A percentile compares a stretch with the other conserved stretches of the same genome.
phyloP scores from a whole-genome alignment of 2,888 invertebrate species.

The Chaitophorus viminalis region DNA sequence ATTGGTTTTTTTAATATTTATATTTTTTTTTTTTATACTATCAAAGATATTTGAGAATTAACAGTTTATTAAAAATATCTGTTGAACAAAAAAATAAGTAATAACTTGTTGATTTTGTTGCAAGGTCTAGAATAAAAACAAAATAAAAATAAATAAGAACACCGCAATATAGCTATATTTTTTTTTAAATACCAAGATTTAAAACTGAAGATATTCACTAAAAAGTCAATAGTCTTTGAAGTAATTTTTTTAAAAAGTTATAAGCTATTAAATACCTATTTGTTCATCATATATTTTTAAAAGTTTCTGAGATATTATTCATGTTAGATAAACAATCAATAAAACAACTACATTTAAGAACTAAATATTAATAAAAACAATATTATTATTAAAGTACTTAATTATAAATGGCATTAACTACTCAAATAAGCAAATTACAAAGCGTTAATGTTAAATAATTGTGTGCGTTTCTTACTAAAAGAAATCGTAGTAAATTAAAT shows the following conservation, averaged over 20 bases:
- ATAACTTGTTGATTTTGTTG: too few species aligned
- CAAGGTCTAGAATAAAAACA: too few species aligned
- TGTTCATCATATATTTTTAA: constrained; percentile 32
- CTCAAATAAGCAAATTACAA: constrained; percentile 36
- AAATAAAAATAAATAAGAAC: too few species aligned
- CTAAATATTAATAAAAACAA: constrained; percentile 26
- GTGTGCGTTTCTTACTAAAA: not conserved
- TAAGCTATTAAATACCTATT: not conserved
- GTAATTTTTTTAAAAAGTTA: not conserved
- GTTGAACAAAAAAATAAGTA: constrained; percentile 24
- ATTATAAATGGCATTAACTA: constrained; percentile 27
- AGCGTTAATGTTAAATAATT: constrained; percentile 26
- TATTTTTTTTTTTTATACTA: not conserved
- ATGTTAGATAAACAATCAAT: not conserved
- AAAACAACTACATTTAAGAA: not conserved
- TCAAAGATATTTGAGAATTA: not conserved
- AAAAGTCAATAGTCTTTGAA: too few species aligned
- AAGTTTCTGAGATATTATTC: not conserved
- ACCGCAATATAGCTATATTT: not conserved
- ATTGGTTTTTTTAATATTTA: too few species aligned
- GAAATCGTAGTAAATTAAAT: not conserved
- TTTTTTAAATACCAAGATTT: not conserved
- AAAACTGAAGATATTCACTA: not conserved
- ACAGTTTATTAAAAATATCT: constrained; percentile 18
- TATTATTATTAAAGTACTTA: not conserved